Evolutionary conservation across 1,140 invertebrate species (phyloP), one percentile per base, ranked within the genome.

Genomic region (Battus philenor): DNA sequence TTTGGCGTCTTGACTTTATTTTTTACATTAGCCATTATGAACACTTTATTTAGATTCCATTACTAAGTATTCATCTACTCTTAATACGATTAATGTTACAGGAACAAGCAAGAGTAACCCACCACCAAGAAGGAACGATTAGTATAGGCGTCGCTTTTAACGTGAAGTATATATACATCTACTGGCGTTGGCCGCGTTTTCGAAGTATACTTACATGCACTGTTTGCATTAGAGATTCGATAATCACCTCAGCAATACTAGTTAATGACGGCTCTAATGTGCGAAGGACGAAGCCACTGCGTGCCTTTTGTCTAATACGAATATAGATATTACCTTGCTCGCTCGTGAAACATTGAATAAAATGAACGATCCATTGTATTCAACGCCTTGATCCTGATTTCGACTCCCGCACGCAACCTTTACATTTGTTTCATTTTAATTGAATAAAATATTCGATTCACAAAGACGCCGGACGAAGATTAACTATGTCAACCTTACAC

Each of bases 201-300:
- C 49, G 52, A 54, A 56, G 48, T 52, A 54, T 76, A 84, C 75
- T 79, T 79, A 84, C 80, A 75, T 84, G 80, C 75, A 74, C 54
- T 73, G 62, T 62, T 58, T 54, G 61, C 65, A 68, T 80, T 70
- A 76, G 68, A 49, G 48, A 60, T 74, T 67, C 71, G 61, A 69
- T 83, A 78, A 83, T 79, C 75, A 72, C 68, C 68, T 77, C 61
- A 63, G 72, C 62, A 74, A 60, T 66, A 55, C 63, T 68, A 75
- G 69, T 78, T 77, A 81, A 74, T 60, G 67, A 79, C 75, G 66
- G 24, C 68, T 73, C 68, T 77, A 75, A 81, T 76, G 70, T 81
- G 77, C 78, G 80, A 84, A 84, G 80, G 80, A 84, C 75, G 61
- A 61, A 62, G 48, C 60, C 58, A 61, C 54, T 58, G 59, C 49